Conservation (phyloP, 2,113 vertebrate genomes). For the Bubo bubo region DNA sequence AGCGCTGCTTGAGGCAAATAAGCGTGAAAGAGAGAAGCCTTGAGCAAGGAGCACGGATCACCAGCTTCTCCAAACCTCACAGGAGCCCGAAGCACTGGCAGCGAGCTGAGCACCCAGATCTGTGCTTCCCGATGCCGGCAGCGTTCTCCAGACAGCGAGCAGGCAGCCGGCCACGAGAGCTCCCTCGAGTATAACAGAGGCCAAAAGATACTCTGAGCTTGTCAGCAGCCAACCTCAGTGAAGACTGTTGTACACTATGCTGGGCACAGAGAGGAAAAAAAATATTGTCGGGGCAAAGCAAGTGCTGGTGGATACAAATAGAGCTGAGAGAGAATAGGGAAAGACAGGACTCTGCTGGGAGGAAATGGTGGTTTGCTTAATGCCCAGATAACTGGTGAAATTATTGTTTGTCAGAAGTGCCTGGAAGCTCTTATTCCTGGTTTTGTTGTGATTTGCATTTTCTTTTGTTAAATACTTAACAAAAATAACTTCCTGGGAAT, state of each 20-base stretch:
- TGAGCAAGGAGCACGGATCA: neutral
- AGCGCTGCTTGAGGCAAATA: neutral
- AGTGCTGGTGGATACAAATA: too few relatives aligned
- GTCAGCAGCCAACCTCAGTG: neutral
- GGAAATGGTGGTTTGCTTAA: neutral
- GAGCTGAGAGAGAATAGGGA: neutral
- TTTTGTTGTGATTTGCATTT: neutral
- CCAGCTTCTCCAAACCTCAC: neutral
- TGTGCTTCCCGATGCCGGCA: rapidly evolving
- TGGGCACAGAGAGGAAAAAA: neutral
- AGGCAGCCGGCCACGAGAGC: neutral
- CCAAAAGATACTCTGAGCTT: neutral
- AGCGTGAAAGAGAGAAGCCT: neutral
- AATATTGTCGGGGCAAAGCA: neutral
- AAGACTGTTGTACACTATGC: neutral
- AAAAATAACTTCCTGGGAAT: neutral
- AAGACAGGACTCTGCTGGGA: neutral
- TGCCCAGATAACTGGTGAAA: neutral
- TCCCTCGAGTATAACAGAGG: neutral
- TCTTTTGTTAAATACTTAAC: neutral
- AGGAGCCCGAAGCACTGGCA: neutral
- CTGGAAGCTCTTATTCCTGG: neutral
- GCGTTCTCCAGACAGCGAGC: rapidly evolving
- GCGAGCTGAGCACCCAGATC: neutral
- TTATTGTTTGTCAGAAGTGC: neutral